Evolutionary conservation across 2,888 invertebrate genomes (phyloP).

Genomic region (Erannis defoliaria): DNA sequence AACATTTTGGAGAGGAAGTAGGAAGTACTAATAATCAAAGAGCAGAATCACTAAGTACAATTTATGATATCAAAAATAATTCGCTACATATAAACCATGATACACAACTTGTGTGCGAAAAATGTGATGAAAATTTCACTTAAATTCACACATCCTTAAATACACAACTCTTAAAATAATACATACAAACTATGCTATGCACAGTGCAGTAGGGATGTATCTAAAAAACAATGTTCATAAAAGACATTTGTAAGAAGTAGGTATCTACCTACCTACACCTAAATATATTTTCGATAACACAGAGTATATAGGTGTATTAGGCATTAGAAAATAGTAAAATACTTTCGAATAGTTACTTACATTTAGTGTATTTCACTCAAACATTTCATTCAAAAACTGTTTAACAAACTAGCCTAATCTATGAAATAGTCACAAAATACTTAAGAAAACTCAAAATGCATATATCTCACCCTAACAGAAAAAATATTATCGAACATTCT

Average conservation of each 20-base stretch:
- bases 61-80: background rate
- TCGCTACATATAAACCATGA: background rate
- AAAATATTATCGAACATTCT: constrained; percentile 9
- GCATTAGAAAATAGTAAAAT: background rate
- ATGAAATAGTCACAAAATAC: constrained; percentile 52
- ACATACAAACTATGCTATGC: constrained; percentile 24
- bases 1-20: no score
- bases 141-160: constrained; percentile 10
- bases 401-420: constrained; percentile 32
- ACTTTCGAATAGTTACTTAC: background rate
- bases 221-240: background rate
- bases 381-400: constrained; percentile 24
- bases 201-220: constrained; percentile 12
- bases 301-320: background rate
- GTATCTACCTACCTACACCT: no score
- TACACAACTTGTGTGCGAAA: background rate
- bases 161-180: constrained; percentile 18
- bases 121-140: background rate
- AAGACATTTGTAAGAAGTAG: background rate
- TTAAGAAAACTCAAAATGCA: constrained; percentile 42
- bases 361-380: constrained; percentile 21
- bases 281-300: background rate
- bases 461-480: constrained; percentile 23
- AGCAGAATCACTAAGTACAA: background rate
- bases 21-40: no score